Conservation (phyloP, 2,113 vertebrate species). For the Myanophis thanlyinensis region DNA sequence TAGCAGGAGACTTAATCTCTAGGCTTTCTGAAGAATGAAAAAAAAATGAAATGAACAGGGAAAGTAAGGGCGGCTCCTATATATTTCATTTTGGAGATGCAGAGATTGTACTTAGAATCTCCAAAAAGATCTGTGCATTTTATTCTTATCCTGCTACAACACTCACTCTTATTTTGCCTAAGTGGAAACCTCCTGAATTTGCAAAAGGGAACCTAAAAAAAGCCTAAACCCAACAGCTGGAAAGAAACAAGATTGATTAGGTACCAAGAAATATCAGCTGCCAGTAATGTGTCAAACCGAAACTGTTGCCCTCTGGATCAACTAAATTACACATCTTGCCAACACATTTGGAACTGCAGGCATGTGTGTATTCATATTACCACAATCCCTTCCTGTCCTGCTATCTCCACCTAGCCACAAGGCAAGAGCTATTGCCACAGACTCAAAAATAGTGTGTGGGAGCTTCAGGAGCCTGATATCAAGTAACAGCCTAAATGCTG, state of each 20-base stretch:
- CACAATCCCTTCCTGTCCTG: constrained; percentile 14
- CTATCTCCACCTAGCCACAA: constrained; percentile 8
- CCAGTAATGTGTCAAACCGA: background rate
- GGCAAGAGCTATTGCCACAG: constrained; percentile 9
- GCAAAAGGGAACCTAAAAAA: background rate
- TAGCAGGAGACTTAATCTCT: background rate
- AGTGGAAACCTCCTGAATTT: background rate
- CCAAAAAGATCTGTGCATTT: background rate
- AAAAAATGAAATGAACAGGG: background rate
- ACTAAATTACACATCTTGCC: background rate
- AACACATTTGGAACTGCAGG: background rate
- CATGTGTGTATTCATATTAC: constrained; percentile 9
- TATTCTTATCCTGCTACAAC: background rate
- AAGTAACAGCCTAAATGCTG: background rate
- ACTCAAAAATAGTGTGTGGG: constrained; percentile 15
- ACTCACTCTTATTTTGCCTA: background rate
- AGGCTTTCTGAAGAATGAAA: background rate
- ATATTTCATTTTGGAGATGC: background rate
- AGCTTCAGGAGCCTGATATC: background rate
- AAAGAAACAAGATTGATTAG: background rate
- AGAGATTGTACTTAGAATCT: background rate
- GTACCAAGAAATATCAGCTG: constrained; percentile 13
- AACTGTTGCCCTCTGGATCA: background rate
- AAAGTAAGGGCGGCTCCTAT: background rate
- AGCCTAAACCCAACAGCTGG: background rate